These are phyloP conservation scores for Dufourea novaeangliae DNA, from an alignment of 1,140 invertebrate species.

Conservation along the genomic window DNA sequence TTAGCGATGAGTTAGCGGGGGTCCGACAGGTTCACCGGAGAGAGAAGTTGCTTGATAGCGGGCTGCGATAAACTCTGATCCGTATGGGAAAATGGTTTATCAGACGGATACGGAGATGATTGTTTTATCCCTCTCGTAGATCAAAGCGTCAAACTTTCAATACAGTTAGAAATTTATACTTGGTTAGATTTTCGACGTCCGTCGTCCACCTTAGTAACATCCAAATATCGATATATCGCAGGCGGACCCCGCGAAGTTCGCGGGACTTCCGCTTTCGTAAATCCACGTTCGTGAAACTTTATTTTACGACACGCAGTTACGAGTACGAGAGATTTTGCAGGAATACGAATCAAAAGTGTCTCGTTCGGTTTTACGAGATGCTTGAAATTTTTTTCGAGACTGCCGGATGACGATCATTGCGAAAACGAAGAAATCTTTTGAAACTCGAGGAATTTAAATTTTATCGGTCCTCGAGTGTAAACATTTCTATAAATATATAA, in stretches of 20 bases:
- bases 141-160: too few relatives aligned
- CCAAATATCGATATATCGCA: not conserved
- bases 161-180: too few relatives aligned
- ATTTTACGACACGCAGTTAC: not conserved
- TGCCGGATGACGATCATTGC: too few relatives aligned
- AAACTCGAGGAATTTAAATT: conserved; percentile 7
- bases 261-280: not conserved
- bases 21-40: conserved; percentile 46
- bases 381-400: not conserved
- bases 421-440: too few relatives aligned
- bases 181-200: too few relatives aligned
- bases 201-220: too few relatives aligned
- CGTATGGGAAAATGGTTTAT: conserved; percentile 12
- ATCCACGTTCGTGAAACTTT: not conserved
- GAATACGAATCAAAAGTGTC: not conserved
- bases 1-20: conserved; percentile 20
- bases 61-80: conserved; percentile 42
- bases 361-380: not conserved
- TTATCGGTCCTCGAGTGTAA: not conserved
- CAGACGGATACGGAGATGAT: too few relatives aligned
- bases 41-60: conserved; percentile 19
- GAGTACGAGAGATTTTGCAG: not conserved
- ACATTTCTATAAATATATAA: not conserved
- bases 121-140: too few relatives aligned
- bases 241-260: too few relatives aligned